Conservation (phyloP, 2,888 invertebrate species). For the Aporophyla lueneburgensis region DNA sequence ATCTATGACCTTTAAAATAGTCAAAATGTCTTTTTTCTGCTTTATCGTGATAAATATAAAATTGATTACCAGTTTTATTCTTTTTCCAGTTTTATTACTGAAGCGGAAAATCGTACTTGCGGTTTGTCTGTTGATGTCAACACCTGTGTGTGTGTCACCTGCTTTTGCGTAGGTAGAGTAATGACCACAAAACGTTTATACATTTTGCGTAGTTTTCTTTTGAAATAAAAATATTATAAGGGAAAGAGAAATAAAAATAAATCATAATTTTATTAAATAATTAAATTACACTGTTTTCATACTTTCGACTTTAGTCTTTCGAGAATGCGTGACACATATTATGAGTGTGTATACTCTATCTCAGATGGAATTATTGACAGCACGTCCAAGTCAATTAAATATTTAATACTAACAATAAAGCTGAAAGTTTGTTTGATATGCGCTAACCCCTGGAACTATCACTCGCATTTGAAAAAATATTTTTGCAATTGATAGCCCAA, state of each 20-base stretch:
- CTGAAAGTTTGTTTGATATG: too few species aligned
- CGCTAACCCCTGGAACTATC: too few species aligned
- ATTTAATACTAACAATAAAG: too few species aligned
- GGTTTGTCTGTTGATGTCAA: conserved; percentile 30
- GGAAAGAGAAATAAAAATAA: background rate
- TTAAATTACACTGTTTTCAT: background rate
- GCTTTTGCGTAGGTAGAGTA: background rate
- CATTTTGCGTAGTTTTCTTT: background rate
- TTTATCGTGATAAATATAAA: background rate
- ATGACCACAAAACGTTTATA: conserved; percentile 7
- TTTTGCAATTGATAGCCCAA: too few species aligned
- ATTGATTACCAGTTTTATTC: background rate
- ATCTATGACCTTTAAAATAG: background rate
- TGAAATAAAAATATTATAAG: background rate
- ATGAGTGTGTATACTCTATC: background rate
- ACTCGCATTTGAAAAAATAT: too few species aligned
- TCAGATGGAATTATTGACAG: conserved; percentile 1
- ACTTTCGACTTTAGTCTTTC: background rate
- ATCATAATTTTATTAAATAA: too few species aligned
- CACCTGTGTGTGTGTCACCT: too few species aligned
- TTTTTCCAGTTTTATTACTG: conserved; percentile 17
- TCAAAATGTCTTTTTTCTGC: background rate
- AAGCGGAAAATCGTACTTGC: conserved; percentile 33
- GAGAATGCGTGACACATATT: background rate
- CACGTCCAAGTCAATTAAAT: conserved; percentile 26